phyloP scores from a whole-genome alignment of 2,113 vertebrate species.

The Gracilinanus agilis region DNA sequence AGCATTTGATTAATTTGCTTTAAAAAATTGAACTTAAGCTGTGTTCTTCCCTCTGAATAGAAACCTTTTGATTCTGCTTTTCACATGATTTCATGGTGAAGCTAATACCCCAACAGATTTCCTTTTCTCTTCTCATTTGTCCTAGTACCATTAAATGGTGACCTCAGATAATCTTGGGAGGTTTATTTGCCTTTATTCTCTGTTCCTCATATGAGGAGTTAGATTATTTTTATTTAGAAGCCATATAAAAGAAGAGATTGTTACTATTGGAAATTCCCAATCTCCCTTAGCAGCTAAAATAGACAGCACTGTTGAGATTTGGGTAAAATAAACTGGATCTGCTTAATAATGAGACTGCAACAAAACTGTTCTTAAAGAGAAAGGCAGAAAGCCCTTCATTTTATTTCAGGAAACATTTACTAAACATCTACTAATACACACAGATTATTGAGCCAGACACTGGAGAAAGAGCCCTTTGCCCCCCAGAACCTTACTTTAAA shows the following conservation, averaged over 20 bases:
- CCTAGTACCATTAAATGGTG: slow-evolving; percentile 7
- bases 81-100: not conserved
- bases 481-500: not conserved
- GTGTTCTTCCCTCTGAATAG: slow-evolving; percentile 5
- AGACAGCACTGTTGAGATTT: not conserved
- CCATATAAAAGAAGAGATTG: not conserved
- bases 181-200: slow-evolving; percentile 22
- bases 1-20: not conserved
- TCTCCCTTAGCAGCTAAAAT: slow-evolving; percentile 26
- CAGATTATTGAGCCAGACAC: not conserved
- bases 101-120: slow-evolving; percentile 24
- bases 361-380: too few species aligned
- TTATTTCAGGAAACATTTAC: not conserved
- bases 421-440: not conserved
- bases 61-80: not conserved
- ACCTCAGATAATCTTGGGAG: not conserved
- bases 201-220: slow-evolving; percentile 39
- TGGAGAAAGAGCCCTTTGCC: not conserved
- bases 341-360: not conserved
- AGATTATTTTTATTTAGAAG: slow-evolving; percentile 57
- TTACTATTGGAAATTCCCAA: slow-evolving; percentile 12
- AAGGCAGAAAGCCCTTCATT: not conserved
- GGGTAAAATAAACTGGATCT: slow-evolving; percentile 8
- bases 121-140: slow-evolving; percentile 33
- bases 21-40: not conserved